A percentile compares a stretch with the other conserved stretches of the same genome.
These are phyloP conservation scores for Carettochelys insculpta DNA, from an alignment of 2,113 vertebrate genomes.

Conservation along the genomic window DNA sequence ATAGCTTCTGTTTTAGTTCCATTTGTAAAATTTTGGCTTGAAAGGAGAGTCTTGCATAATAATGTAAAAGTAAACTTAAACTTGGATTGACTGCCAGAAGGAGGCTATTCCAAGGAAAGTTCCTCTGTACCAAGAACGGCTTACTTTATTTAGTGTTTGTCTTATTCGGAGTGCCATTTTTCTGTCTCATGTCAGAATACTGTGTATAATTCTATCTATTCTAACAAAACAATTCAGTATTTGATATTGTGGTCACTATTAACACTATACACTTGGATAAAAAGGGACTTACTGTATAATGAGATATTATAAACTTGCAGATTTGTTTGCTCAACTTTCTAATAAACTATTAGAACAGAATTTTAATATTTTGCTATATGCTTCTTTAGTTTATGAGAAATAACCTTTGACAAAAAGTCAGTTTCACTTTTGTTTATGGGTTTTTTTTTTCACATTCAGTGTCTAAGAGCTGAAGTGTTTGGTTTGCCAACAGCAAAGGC, in stretches of 20 bases:
- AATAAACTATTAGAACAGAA: background rate
- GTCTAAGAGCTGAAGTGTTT: no score
- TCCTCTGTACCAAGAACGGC: background rate
- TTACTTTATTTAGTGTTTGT: background rate
- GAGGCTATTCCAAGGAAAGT: background rate
- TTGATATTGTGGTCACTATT: background rate
- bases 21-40: background rate
- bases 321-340: background rate
- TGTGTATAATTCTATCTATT: background rate
- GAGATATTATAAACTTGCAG: background rate
- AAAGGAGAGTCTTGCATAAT: background rate
- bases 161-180: slow-evolving; percentile 12
- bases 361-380: background rate
- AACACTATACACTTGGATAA: background rate
- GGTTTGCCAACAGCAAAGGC: no score
- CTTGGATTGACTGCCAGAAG: background rate
- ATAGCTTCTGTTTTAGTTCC: background rate
- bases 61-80: background rate
- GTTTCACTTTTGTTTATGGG: no score
- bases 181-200: fast-evolving
- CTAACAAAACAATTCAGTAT: background rate
- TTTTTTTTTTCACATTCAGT: no score
- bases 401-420: no score
- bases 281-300: background rate
- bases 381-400: background rate